These are phyloP conservation scores for Mesorhabditis belari DNA, from an alignment of 2,888 invertebrate species.

Conservation along the genomic window DNA sequence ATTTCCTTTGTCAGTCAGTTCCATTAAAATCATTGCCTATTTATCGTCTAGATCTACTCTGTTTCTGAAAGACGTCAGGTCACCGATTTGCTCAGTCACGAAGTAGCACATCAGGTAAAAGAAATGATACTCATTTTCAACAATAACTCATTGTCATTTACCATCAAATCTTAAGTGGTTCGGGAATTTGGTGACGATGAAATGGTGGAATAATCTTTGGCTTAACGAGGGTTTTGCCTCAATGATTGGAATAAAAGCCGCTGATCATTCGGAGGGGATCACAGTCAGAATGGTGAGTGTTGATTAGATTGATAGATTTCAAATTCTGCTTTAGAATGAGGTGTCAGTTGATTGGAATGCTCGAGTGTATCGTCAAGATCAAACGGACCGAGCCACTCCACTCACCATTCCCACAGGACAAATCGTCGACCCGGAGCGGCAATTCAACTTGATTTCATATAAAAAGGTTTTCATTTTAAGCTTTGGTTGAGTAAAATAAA, in stretches of 20 bases:
- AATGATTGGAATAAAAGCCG: slow-evolving; percentile 21
- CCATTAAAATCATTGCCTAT: not conserved
- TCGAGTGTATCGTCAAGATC: slow-evolving; percentile 8
- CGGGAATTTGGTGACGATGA: slow-evolving; percentile 49
- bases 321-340: not conserved
- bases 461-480: slow-evolving; percentile 13
- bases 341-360: slow-evolving; percentile 10
- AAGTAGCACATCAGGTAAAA: slow-evolving; percentile 40
- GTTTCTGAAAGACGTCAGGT: slow-evolving; percentile 10
- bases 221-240: slow-evolving; percentile 41
- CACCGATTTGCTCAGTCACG: slow-evolving; percentile 24
- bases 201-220: slow-evolving; percentile 49
- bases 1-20: no score
- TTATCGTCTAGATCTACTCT: slow-evolving; percentile 2
- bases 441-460: slow-evolving; percentile 12
- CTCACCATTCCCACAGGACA: slow-evolving; percentile 9
- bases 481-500: not conserved
- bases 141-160: not conserved
- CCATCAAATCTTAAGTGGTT: slow-evolving; percentile 36
- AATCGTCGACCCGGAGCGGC: slow-evolving; percentile 7
- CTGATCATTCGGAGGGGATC: slow-evolving; percentile 18
- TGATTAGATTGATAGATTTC: not conserved
- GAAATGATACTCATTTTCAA: not conserved
- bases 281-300: slow-evolving; percentile 20
- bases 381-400: slow-evolving; percentile 9